Conservation (phyloP, 2,797 vertebrate species). For the Dendrocincla fuliginosa region DNA sequence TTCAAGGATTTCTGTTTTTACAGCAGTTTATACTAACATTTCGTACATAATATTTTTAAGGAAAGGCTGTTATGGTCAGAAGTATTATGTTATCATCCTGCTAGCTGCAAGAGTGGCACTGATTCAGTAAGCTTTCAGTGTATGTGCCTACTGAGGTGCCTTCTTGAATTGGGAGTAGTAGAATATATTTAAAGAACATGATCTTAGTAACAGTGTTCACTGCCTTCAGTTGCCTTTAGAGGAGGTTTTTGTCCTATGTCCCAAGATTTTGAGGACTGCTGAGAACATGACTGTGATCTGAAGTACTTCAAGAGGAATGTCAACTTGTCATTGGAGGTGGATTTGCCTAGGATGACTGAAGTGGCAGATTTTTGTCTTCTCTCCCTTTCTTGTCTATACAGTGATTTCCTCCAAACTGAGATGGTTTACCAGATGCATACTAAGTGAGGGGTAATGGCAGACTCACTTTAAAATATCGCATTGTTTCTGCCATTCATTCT, state of each 20-base stretch:
- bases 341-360: neutral
- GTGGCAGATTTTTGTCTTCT: neutral
- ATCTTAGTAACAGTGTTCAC: neutral
- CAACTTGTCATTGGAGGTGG: neutral
- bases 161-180: neutral
- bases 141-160: neutral
- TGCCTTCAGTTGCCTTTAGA: neutral
- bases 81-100: neutral
- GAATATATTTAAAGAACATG: neutral
- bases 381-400: neutral
- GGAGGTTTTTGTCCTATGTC: neutral
- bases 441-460: neutral
- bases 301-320: neutral
- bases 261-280: neutral
- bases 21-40: slow-evolving; percentile 50
- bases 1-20: slow-evolving; percentile 51
- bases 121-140: neutral
- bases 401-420: neutral
- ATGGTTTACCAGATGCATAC: neutral
- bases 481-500: neutral
- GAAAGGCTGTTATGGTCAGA: neutral
- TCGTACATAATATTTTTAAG: slow-evolving; percentile 19
- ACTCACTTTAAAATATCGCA: neutral
- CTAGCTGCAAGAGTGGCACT: neutral
- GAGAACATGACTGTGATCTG: neutral